phyloP scores from a whole-genome alignment of 2,113 vertebrate genomes.

The Melanocharis versteri region DNA sequence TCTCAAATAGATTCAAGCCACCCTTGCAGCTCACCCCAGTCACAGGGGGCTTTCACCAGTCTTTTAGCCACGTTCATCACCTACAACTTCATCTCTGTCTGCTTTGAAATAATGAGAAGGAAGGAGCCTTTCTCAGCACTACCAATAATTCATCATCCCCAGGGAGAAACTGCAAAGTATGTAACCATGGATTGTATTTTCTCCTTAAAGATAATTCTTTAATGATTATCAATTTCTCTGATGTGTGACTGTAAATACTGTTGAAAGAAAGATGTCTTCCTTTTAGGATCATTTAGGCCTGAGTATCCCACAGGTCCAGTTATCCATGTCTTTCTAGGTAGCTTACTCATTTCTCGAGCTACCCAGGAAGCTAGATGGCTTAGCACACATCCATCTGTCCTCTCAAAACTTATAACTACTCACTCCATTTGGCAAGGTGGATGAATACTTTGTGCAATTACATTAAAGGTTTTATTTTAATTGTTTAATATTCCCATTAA shows the following conservation, averaged over 20 bases:
- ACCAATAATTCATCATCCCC: not conserved
- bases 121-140: not conserved
- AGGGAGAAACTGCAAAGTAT: not conserved
- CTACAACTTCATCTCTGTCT: not conserved
- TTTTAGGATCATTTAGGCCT: not conserved
- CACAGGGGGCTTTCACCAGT: not conserved
- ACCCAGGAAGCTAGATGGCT: not conserved
- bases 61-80: not conserved
- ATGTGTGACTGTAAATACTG: not conserved
- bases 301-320: not conserved
- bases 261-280: not conserved
- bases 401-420: not conserved
- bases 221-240: not conserved
- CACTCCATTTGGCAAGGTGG: not conserved
- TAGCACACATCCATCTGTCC: not conserved
- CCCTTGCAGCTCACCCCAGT: not conserved
- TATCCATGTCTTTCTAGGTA: not conserved
- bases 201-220: not conserved
- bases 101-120: not conserved
- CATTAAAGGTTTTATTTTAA: conserved; percentile 50
- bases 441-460: conserved; percentile 53
- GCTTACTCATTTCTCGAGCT: not conserved
- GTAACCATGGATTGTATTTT: not conserved
- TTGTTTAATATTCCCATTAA: conserved; percentile 66
- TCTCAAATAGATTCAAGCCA: not conserved